A percentile compares a stretch with the other conserved stretches of the same genome.
Evolutionary conservation across 2,113 vertebrate genomes (phyloP).

Genomic region (Elanus axillaris): DNA sequence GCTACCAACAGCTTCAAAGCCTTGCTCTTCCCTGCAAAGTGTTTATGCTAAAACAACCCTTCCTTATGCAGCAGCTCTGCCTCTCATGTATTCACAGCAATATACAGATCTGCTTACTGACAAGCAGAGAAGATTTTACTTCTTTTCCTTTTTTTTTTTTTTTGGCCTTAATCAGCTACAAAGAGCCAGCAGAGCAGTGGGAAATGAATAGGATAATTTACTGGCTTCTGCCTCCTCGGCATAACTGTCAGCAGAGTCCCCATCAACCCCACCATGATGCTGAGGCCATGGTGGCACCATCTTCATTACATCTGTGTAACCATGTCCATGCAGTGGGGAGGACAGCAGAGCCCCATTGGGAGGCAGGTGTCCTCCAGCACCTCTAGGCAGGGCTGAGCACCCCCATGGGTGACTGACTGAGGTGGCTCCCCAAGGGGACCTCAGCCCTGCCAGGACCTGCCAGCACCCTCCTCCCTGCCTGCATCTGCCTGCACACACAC

Average conservation of each 20-base stretch:
- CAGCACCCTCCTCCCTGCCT: neutral
- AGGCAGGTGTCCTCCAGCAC: neutral
- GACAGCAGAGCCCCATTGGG: neutral
- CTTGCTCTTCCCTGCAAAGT: neutral
- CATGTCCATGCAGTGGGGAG: too few relatives aligned
- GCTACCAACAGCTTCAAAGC: slow-evolving; percentile 27
- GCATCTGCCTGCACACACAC: neutral
- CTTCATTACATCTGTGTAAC: neutral
- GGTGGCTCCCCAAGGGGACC: neutral
- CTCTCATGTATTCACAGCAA: neutral
- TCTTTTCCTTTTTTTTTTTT: neutral
- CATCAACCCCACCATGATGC: neutral
- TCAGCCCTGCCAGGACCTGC: neutral
- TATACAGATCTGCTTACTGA: slow-evolving; percentile 20
- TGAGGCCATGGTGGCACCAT: neutral
- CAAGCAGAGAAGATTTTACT: slow-evolving; percentile 11
- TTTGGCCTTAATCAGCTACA: neutral
- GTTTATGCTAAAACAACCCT: slow-evolving; percentile 9
- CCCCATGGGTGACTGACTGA: neutral
- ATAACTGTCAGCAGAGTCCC: neutral
- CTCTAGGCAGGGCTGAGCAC: neutral
- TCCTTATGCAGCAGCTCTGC: slow-evolving; percentile 57
- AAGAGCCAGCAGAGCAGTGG: neutral
- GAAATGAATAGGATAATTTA: neutral
- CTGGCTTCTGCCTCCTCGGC: neutral